Percentiles rank a stretch among this genome's conserved stretches.
phyloP scores from a whole-genome alignment of 2,797 vertebrate species.

The Eremophila alpestris region DNA sequence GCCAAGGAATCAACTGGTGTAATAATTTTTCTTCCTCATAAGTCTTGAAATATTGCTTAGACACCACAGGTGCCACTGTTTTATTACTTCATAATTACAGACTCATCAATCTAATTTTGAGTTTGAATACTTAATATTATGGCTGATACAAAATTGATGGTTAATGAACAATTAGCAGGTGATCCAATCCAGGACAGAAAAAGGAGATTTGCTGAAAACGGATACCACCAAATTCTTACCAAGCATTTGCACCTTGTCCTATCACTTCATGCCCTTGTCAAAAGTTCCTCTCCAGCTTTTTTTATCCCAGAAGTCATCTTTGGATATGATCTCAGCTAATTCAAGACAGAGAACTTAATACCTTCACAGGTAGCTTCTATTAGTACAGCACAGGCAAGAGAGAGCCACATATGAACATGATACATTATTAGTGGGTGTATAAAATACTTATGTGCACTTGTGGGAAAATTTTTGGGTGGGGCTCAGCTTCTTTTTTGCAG shows the following conservation, averaged over 20 bases:
- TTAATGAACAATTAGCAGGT: background rate
- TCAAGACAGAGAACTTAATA: background rate
- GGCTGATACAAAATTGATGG: background rate
- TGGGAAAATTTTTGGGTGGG: background rate
- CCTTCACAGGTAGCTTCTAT: background rate
- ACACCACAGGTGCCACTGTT: background rate
- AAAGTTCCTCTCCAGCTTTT: background rate
- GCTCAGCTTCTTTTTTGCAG: background rate
- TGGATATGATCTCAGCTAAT: background rate
- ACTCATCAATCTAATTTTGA: background rate
- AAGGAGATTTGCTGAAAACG: background rate
- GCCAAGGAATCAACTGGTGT: background rate
- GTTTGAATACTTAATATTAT: background rate
- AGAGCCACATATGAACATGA: accelerated
- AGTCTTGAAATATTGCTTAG: background rate
- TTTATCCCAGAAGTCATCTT: background rate
- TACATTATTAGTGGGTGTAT: background rate
- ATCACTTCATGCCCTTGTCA: background rate
- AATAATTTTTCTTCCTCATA: background rate
- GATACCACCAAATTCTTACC: background rate
- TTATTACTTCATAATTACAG: background rate
- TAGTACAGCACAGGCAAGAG: background rate
- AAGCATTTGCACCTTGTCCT: background rate
- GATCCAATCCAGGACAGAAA: background rate
- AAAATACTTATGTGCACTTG: accelerated